These are phyloP conservation scores for Trichonephila clavipes DNA, from an alignment of 1,140 invertebrate genomes.

Conservation along the genomic window DNA sequence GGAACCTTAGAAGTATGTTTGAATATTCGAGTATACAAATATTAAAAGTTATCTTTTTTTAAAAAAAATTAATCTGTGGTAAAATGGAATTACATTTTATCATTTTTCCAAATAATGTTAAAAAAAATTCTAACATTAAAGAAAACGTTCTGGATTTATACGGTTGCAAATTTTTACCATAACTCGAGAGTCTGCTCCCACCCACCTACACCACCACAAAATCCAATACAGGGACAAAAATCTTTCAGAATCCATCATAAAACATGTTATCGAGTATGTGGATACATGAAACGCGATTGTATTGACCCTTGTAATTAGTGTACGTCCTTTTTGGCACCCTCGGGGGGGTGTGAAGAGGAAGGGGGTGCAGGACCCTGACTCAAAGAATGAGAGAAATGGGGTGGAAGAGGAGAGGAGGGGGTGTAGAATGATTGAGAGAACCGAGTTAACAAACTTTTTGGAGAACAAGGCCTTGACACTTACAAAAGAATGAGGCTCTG, in stretches of 20 bases:
- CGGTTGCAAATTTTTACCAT: too few relatives aligned
- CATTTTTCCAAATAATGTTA: too few relatives aligned
- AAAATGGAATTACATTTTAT: too few relatives aligned
- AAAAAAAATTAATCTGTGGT: too few relatives aligned
- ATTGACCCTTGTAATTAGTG: slow-evolving; percentile 66
- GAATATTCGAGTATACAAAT: too few relatives aligned
- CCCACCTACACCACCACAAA: background rate
- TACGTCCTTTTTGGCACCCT: slow-evolving; percentile 70
- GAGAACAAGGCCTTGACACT: slow-evolving; percentile 65
- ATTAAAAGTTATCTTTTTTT: too few relatives aligned
- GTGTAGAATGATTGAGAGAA: slow-evolving; percentile 67
- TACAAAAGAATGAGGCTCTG: slow-evolving; percentile 46
- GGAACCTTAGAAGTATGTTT: too few relatives aligned
- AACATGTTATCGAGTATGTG: slow-evolving; percentile 32
- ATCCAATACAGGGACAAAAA: slow-evolving; percentile 25
- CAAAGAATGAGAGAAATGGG: slow-evolving; percentile 14
- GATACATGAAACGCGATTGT: slow-evolving; percentile 46
- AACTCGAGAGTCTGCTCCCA: background rate
- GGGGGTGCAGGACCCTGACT: too few relatives aligned
- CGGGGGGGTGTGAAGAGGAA: background rate
- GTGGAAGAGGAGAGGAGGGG: background rate
- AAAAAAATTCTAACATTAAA: too few relatives aligned
- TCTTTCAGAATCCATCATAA: slow-evolving; percentile 68
- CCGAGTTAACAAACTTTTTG: slow-evolving; percentile 75
- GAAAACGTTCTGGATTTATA: too few relatives aligned